A percentile compares a stretch with the other conserved stretches of the same genome.
Evolutionary conservation across 2,888 invertebrate species (phyloP).

Genomic region (Eulithis testata): DNA sequence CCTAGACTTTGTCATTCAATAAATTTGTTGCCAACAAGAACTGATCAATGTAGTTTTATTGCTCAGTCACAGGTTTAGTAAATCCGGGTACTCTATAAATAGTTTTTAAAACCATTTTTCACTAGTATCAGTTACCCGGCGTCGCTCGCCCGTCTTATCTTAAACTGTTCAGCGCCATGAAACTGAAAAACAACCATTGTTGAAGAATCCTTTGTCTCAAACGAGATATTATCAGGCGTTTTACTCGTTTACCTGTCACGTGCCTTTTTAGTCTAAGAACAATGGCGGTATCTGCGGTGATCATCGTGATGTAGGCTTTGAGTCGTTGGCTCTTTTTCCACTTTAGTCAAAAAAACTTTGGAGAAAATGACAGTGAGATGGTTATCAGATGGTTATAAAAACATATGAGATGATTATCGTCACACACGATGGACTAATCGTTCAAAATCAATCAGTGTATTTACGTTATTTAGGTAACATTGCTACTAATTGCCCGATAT

Average conservation of each 20-base stretch:
- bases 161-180: conserved; percentile 34
- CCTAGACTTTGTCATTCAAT: too few relatives aligned
- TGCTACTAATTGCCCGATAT: too few relatives aligned
- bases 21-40: too few relatives aligned
- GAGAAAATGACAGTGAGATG: too few relatives aligned
- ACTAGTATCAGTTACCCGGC: conserved; percentile 30
- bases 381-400: too few relatives aligned
- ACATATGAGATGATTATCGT: too few relatives aligned
- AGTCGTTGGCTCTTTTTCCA: neutral
- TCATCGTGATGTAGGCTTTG: conserved; percentile 19
- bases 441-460: too few relatives aligned
- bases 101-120: neutral
- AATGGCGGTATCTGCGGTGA: conserved; percentile 21
- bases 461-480: too few relatives aligned
- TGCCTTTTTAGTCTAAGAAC: conserved; percentile 27
- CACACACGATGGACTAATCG: too few relatives aligned
- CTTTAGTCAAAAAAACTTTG: too few relatives aligned
- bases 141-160: conserved; percentile 28
- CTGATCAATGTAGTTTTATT: too few relatives aligned
- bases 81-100: neutral
- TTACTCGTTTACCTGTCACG: conserved; percentile 72
- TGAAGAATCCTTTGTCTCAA: conserved; percentile 69
- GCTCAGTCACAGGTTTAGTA: too few relatives aligned
- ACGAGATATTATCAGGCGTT: conserved; percentile 76
- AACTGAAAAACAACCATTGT: conserved; percentile 54